phyloP scores from a whole-genome alignment of 2,888 invertebrate genomes.

The Trichopria drosophilae region DNA sequence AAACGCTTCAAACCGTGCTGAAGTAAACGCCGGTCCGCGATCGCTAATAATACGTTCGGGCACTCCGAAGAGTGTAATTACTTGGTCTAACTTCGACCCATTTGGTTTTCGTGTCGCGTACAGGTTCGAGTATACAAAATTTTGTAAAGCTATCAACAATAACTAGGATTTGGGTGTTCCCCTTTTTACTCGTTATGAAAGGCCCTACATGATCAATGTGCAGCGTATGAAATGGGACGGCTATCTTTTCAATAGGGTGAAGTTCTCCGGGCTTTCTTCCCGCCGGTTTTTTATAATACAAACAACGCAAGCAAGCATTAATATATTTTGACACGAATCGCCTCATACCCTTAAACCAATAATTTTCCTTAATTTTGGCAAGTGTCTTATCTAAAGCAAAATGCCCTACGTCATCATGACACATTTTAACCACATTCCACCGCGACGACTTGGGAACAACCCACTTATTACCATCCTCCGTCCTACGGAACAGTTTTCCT shows the following conservation, averaged over 20 bases:
- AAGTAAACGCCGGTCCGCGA: conserved; percentile 49
- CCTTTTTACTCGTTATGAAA: conserved; percentile 43
- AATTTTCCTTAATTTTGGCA: conserved; percentile 39
- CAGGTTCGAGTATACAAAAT: conserved; percentile 46
- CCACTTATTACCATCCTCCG: conserved; percentile 33
- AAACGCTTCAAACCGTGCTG: conserved; percentile 45
- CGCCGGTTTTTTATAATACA: conserved; percentile 43
- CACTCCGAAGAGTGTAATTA: conserved; percentile 43
- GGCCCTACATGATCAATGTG: conserved; percentile 57
- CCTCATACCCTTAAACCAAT: conserved; percentile 52
- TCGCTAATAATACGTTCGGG: conserved; percentile 46
- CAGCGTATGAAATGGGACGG: conserved; percentile 51
- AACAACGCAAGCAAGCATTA: conserved; percentile 48
- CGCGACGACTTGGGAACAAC: conserved; percentile 45
- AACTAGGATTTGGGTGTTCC: conserved; percentile 47
- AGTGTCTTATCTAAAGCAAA: conserved; percentile 45
- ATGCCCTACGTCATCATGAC: conserved; percentile 51
- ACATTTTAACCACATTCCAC: conserved; percentile 43
- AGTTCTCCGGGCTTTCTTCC: conserved; percentile 46
- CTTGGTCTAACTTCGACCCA: conserved; percentile 38
- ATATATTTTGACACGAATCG: conserved; percentile 50
- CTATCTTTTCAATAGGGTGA: conserved; percentile 52
- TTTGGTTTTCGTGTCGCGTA: conserved; percentile 42
- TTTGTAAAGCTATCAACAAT: conserved; percentile 52
- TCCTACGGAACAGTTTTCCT: conserved; percentile 8